These are phyloP conservation scores for Agrochola circellaris DNA, from an alignment of 2,888 invertebrate species.

Conservation along the genomic window DNA sequence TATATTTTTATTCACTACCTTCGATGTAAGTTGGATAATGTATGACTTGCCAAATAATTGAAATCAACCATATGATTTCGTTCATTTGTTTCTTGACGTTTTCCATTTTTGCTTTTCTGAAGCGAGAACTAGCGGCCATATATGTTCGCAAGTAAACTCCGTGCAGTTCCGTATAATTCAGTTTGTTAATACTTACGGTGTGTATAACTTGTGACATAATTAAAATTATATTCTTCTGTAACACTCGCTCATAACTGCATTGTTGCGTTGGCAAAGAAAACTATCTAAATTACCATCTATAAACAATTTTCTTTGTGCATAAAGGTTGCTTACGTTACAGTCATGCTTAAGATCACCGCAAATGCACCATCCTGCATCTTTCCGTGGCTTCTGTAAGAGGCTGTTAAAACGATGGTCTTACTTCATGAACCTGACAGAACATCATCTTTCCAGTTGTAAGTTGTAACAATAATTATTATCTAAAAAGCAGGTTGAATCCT, in stretches of 20 bases:
- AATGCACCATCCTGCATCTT: not conserved
- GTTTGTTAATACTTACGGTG: not conserved
- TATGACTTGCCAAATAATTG: slow-evolving; percentile 88
- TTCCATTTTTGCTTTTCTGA: slow-evolving; percentile 81
- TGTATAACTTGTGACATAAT: slow-evolving; percentile 21
- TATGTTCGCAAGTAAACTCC: slow-evolving; percentile 56
- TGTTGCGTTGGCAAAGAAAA: slow-evolving; percentile 31
- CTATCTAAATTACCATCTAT: slow-evolving; percentile 48
- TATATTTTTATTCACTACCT: slow-evolving; percentile 78
- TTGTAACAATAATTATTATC: not conserved
- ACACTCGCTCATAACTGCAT: slow-evolving; percentile 21
- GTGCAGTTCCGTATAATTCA: slow-evolving; percentile 48
- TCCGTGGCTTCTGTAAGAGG: not conserved
- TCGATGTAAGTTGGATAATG: slow-evolving; percentile 81
- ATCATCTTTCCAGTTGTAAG: not conserved
- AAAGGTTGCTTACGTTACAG: slow-evolving; percentile 7
- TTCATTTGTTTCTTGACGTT: slow-evolving; percentile 87
- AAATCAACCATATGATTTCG: slow-evolving; percentile 88
- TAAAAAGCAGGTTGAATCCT: not conserved
- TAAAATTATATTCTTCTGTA: slow-evolving; percentile 45
- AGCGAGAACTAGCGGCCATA: slow-evolving; percentile 45
- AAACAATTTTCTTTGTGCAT: slow-evolving; percentile 20
- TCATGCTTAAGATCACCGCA: slow-evolving; percentile 17
- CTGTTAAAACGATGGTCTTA: not conserved
- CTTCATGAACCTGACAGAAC: not conserved